Conservation (phyloP, 2,888 invertebrate species). For the Dicyrtomina minuta region DNA sequence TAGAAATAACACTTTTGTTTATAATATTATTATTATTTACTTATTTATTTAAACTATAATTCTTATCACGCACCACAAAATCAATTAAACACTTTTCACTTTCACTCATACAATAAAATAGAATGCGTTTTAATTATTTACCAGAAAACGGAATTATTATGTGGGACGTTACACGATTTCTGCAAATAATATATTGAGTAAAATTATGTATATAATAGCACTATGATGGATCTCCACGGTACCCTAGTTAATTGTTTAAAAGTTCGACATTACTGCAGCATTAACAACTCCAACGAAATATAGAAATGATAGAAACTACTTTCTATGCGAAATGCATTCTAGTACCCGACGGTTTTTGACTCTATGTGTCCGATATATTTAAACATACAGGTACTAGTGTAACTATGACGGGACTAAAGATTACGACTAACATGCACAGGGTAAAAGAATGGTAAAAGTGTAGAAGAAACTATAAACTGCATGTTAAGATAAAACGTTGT, state of each 20-base stretch:
- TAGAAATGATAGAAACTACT: no score
- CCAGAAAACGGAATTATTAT: background rate
- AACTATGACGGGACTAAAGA: no score
- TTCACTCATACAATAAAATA: background rate
- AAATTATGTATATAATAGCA: conserved; percentile 1
- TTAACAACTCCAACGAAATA: no score
- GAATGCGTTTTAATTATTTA: conserved; percentile 2
- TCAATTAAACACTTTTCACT: conserved; percentile 10
- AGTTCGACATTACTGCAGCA: no score
- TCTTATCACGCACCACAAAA: conserved; percentile 7
- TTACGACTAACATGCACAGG: no score
- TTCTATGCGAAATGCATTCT: background rate
- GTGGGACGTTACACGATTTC: background rate
- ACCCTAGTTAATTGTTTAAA: no score
- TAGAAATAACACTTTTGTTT: conserved; percentile 14
- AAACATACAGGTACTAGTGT: background rate
- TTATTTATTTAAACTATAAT: no score
- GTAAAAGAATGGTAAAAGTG: conserved; percentile 3
- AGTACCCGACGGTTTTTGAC: background rate
- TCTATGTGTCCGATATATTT: background rate
- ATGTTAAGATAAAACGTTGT: background rate
- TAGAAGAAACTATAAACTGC: conserved; percentile 1
- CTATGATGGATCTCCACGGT: background rate
- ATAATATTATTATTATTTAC: no score
- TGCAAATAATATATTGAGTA: background rate